Percentiles rank a stretch among this genome's conserved stretches.
These are phyloP conservation scores for Luidia sarsii DNA, from an alignment of 53 echinoderm and acorn worm species.

Conservation along the genomic window DNA sequence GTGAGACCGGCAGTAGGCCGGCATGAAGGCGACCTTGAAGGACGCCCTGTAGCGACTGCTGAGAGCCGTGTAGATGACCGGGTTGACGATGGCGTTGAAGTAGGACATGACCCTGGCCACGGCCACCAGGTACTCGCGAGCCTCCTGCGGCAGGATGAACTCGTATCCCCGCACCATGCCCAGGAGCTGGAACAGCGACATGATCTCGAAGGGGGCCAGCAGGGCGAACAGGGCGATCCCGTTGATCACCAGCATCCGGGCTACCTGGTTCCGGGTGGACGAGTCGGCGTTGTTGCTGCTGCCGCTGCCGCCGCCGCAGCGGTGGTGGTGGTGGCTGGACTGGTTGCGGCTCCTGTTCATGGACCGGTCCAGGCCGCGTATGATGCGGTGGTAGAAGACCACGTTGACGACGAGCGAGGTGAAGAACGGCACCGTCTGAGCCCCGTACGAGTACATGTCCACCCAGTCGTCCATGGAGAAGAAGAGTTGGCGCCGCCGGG, in stretches of 20 bases:
- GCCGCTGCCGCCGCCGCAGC: too few relatives aligned
- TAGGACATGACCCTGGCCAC: slow-evolving; percentile 39
- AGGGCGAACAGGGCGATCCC: slow-evolving; percentile 51
- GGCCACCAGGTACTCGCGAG: slow-evolving; percentile 7
- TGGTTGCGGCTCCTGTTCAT: slow-evolving; percentile 57
- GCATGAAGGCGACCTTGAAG: slow-evolving; percentile 30
- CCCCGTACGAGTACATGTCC: slow-evolving; percentile 60
- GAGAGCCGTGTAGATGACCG: slow-evolving; percentile 60
- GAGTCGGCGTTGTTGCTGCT: slow-evolving; percentile 15
- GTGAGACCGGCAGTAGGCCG: slow-evolving; percentile 31
- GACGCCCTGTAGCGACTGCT: slow-evolving; percentile 57
- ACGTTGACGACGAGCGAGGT: slow-evolving; percentile 52
- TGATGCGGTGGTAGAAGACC: slow-evolving; percentile 55
- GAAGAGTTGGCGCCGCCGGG: slow-evolving; percentile 22
- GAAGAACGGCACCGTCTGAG: slow-evolving; percentile 81
- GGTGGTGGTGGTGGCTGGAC: slow-evolving; percentile 30
- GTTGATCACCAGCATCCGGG: slow-evolving; percentile 50
- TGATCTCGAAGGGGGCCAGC: slow-evolving; percentile 67
- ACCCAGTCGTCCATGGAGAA: slow-evolving; percentile 39
- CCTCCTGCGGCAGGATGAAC: slow-evolving; percentile 6
- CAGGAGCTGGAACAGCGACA: slow-evolving; percentile 61
- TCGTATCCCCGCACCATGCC: slow-evolving; percentile 18
- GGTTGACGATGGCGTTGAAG: slow-evolving; percentile 59
- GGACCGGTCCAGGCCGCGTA: slow-evolving; percentile 63
- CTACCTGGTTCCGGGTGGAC: slow-evolving; percentile 56